Percentiles rank a stretch among this genome's conserved stretches.
phyloP scores from a whole-genome alignment of 2,797 vertebrate species.

The Clarias fuscus region DNA sequence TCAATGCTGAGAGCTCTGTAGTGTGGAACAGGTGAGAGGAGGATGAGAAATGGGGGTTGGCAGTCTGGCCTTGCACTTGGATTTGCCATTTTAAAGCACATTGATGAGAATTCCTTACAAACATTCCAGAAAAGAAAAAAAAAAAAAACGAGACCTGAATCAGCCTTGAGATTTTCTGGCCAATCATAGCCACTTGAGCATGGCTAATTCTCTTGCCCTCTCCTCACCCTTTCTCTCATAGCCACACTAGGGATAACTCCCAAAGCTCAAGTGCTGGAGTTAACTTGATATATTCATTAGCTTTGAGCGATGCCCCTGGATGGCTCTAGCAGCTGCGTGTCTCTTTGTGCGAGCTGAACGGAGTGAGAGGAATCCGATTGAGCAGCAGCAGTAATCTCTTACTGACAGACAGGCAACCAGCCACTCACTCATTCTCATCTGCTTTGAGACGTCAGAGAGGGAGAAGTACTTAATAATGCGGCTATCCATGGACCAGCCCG shows the following conservation, averaged over 20 bases:
- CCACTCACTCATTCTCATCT: conserved; percentile 45
- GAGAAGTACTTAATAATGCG: conserved; percentile 48
- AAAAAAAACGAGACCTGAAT: conserved; percentile 23
- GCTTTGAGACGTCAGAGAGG: conserved; percentile 44
- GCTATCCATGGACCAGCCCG: conserved; percentile 39
- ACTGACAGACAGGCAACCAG: conserved; percentile 54
- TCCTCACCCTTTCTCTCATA: conserved; percentile 50
- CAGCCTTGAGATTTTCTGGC: conserved; percentile 31
- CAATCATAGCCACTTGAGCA: conserved; percentile 48
- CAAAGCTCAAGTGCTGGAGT: conserved; percentile 58
- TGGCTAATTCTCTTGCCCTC: conserved; percentile 55
- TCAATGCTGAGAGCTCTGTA: conserved; percentile 61
- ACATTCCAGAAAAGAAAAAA: conserved; percentile 3
- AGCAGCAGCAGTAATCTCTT: conserved; percentile 52
- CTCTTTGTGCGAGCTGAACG: conserved; percentile 50
- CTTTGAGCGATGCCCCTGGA: conserved; percentile 63
- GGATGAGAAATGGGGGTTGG: conserved; percentile 56
- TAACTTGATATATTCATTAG: conserved; percentile 74
- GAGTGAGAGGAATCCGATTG: conserved; percentile 46
- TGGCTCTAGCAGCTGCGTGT: conserved; percentile 54
- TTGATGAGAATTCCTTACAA: conserved; percentile 32
- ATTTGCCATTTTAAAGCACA: conserved; percentile 44
- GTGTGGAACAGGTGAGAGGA: conserved; percentile 61
- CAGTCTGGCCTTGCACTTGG: conserved; percentile 37
- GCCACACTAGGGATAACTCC: conserved; percentile 48